Conservation (phyloP, 2,888 invertebrate species). For the Cyclophora punctaria region DNA sequence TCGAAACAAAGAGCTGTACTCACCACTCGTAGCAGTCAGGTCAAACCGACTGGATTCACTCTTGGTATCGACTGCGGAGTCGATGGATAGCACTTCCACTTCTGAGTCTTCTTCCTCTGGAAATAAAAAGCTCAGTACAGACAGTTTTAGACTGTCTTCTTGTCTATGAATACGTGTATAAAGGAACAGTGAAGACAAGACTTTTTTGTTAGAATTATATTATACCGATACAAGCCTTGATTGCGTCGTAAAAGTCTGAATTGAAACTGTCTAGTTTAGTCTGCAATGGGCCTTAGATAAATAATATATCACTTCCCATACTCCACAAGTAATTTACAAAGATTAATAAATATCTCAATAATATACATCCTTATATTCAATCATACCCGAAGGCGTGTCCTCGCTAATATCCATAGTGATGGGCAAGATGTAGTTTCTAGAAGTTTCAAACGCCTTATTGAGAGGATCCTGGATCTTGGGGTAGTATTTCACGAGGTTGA, state of each 20-base stretch:
- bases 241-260: no score
- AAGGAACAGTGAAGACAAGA: not conserved
- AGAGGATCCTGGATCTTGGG: constrained; percentile 61
- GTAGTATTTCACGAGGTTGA: constrained; percentile 60
- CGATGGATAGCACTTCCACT: constrained; percentile 37
- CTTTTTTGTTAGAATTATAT: not conserved
- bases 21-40: no score
- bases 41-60: constrained; percentile 45
- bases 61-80: constrained; percentile 43
- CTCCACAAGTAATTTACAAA: no score
- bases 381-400: constrained; percentile 42
- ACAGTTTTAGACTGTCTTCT: no score
- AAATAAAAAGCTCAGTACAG: constrained; percentile 6
- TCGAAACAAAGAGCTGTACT: no score
- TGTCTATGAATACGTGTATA: not conserved
- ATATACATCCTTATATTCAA: no score
- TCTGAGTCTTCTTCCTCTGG: constrained; percentile 38
- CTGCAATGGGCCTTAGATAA: no score
- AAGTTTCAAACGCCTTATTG: constrained; percentile 53
- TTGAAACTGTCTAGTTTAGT: no score
- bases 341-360: no score
- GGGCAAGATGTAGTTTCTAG: constrained; percentile 61
- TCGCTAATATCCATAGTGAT: constrained; percentile 48
- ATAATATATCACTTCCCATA: no score
- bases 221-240: no score